Percentiles rank a stretch among this genome's conserved stretches.
These are phyloP conservation scores for Alethe diademata DNA, from an alignment of 2,113 vertebrate genomes.

Conservation along the genomic window DNA sequence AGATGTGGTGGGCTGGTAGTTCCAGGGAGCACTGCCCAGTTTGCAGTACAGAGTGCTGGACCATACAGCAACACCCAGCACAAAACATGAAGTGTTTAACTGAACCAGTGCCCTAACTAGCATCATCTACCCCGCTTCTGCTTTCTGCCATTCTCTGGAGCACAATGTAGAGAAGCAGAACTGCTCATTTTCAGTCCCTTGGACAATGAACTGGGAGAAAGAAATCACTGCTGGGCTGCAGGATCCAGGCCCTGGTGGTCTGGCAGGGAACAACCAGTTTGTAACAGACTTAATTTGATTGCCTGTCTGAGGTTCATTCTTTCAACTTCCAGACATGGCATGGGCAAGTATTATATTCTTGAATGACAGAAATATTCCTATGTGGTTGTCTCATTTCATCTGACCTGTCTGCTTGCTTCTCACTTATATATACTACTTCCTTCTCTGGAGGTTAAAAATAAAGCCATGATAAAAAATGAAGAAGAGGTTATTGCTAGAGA, in stretches of 20 bases:
- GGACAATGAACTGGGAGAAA: background rate
- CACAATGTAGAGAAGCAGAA: background rate
- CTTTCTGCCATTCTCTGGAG: background rate
- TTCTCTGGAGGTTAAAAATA: background rate
- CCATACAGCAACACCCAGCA: background rate
- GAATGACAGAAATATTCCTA: background rate
- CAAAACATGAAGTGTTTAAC: rapidly evolving
- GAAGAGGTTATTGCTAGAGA: background rate
- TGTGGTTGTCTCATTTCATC: background rate
- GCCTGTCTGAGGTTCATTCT: background rate
- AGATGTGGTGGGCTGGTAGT: background rate
- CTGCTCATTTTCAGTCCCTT: background rate
- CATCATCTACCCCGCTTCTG: background rate
- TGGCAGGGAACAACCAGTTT: background rate
- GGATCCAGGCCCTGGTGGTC: background rate
- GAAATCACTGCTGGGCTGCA: background rate
- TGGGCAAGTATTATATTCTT: background rate
- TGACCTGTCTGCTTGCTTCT: background rate
- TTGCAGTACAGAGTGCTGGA: background rate
- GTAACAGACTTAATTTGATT: background rate
- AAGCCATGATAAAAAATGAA: background rate
- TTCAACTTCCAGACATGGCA: background rate
- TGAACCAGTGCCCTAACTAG: background rate
- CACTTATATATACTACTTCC: background rate
- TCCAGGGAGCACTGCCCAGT: background rate